A percentile compares a stretch with the other conserved stretches of the same genome.
Evolutionary conservation across 23 tunicate genomes (phyloP).

Genomic region (Ciona savignyi): DNA sequence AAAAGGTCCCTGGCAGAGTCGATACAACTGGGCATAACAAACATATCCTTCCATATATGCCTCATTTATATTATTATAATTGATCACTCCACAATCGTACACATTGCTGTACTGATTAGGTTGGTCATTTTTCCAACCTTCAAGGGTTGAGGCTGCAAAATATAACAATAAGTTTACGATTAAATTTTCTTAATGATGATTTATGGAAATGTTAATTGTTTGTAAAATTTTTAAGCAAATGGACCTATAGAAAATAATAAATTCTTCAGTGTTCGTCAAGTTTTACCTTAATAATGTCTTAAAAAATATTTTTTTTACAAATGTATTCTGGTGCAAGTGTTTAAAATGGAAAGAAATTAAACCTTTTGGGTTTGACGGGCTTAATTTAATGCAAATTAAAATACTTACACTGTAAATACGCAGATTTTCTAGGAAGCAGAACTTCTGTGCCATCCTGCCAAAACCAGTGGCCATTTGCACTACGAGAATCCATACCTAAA

Average conservation of each 20-base stretch:
- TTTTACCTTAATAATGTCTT: too few species aligned
- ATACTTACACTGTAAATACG: background rate
- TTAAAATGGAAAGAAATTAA: too few species aligned
- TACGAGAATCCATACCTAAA: background rate
- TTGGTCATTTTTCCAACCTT: background rate
- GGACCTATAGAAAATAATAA: too few species aligned
- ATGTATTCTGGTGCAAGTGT: too few species aligned
- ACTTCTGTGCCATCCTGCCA: background rate
- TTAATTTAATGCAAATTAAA: too few species aligned
- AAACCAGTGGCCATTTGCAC: background rate
- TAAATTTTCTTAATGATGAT: too few species aligned
- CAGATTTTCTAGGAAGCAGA: background rate
- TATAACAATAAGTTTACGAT: too few species aligned
- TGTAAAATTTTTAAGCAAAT: too few species aligned
- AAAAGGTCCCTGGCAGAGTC: background rate
- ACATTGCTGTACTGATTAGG: background rate
- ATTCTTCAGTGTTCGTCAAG: too few species aligned
- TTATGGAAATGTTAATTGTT: too few species aligned
- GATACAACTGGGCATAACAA: background rate
- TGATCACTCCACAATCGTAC: background rate
- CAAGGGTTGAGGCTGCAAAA: background rate
- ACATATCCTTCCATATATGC: background rate
- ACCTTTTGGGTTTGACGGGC: too few species aligned
- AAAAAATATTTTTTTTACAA: too few species aligned
- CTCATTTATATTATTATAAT: background rate